Base-by-base conservation (phyloP, 2,113 vertebrate genomes). In the Psammodynastes pulverulentus region DNA sequence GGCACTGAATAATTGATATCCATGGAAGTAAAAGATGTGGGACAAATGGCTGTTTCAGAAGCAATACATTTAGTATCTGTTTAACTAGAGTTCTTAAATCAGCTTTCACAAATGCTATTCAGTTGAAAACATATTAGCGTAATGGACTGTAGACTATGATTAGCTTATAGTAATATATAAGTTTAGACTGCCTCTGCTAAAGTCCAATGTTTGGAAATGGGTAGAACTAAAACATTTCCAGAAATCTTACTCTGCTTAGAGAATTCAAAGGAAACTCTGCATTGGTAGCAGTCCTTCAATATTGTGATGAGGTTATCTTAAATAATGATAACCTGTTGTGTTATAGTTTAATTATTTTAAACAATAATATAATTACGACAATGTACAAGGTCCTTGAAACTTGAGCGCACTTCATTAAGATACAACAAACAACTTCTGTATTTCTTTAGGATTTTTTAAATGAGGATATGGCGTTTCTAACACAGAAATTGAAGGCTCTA, bases 361-460 rank as follows among this genome's bases (percentile, higher is more conserved):
- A 48, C 52, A n/a, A 86, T 24, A 39, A 58, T 84, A 88, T 17
- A 1, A 24, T 58, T 84, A 9, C 48, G 4, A 89, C 45, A 26
- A 17, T 48, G 1, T 26, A n/a, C 1, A 29, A 45, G 26, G 3
- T 19, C 53, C 84, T 52, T 54, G 52, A 85, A 0, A 4, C 91
- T 93, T 88, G 0, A 4, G 34, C 4, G 5, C 3, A 2, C 17
- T 89, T 21, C 1, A 62, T 39, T 34, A 54, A 54, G n/a, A 90
- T 86, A 45, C 6, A 48, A 15, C 26, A 54, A 79, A 13, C 29
- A 12, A 90, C 54, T 45, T 85, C 3, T 53, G 8, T 26, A 53
- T 94, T 23, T 24, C 3, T 86, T 24, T 51, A 99, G 99, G 99
- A 99, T 84, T 99, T 99, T 97, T 98, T 98, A 93, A 98, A 98